phyloP scores from a whole-genome alignment of 2,113 vertebrate genomes.

The Pangasianodon gigas region DNA sequence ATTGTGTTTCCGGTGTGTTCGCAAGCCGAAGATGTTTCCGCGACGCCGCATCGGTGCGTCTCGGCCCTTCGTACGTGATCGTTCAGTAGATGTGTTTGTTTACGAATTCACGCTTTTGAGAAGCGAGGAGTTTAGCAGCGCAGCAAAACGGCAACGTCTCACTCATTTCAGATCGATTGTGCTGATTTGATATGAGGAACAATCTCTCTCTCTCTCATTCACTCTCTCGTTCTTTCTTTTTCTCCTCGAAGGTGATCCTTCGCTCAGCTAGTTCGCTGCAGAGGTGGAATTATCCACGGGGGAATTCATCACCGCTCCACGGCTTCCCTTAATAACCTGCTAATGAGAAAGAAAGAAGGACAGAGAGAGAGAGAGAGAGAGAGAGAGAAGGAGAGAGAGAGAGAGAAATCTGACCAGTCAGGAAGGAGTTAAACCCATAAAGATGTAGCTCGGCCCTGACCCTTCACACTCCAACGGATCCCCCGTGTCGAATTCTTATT shows the following conservation, averaged over 20 bases:
- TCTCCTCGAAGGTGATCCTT: conserved; percentile 39
- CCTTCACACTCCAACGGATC: conserved; percentile 77
- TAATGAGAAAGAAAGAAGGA: conserved; percentile 42
- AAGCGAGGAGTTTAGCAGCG: conserved; percentile 19
- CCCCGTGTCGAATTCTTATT: conserved; percentile 95
- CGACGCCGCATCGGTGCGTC: neutral
- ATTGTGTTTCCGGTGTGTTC: neutral
- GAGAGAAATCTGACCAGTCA: conserved; percentile 52
- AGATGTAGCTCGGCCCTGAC: conserved; percentile 76
- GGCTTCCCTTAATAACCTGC: conserved; percentile 42
- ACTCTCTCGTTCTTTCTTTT: conserved; percentile 8
- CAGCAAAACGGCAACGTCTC: conserved; percentile 26
- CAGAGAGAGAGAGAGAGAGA: conserved; percentile 3
- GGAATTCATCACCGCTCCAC: conserved; percentile 39
- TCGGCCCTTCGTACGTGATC: neutral
- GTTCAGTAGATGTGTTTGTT: conserved; percentile 4
- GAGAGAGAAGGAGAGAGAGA: conserved; percentile 22
- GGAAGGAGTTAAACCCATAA: conserved; percentile 79
- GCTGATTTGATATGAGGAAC: conserved; percentile 26
- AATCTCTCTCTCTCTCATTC: neutral
- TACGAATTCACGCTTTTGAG: neutral
- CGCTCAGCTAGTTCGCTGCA: conserved; percentile 34
- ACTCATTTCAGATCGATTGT: conserved; percentile 19
- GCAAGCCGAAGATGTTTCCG: neutral
- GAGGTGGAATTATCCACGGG: conserved; percentile 40